Base-by-base conservation (phyloP, 2,888 invertebrate genomes). In the Augiades crinisus region DNA sequence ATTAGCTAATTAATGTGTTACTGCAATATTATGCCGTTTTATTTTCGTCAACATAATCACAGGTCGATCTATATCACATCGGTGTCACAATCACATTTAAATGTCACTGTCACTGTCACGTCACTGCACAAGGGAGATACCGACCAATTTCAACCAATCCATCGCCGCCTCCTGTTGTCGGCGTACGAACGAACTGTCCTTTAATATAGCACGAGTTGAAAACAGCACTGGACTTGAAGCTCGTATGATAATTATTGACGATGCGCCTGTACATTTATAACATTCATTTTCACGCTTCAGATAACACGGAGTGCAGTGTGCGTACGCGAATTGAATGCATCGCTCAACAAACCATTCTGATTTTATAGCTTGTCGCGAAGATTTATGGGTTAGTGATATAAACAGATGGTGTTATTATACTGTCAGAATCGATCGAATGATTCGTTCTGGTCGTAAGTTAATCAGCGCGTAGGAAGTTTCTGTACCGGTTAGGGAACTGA, bases 61-160 rank as follows among this genome's bases (percentile, higher is more conserved):
- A n/a, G n/a, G n/a, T n/a, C 24, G n/a, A 27, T n/a, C 27, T 19
- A 27, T 5, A 27, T 27, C 30, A 30, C 27, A n/a, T n/a, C n/a
- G 27, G 5, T 10, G 10, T 27, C 30, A 30, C 30, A 30, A 41
- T 49, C 17, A 43, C 40, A 5, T 45, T 45, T 49, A 49, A 10
- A 56, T 46, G 46, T 45, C 55, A 59, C 41, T n/a, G n/a, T n/a
- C 56, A 61, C 51, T 50, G 5, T 34, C 10, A 45, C 30, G 27
- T 30, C 34, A 45, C 36, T n/a, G n/a, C 10, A 12, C 36, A 59
- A 57, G 8, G 22, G 58, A 61, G 59, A 81, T 87, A 90, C 90
- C 87, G 86, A 90, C 90, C 90, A 88, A 84, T 81, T 82, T 86
- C 75, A 83, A 78, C 89, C 87, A 89, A 86, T 90, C 89, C 90